Base-by-base conservation (phyloP, 2,797 vertebrate genomes). In the Acanthurus tractus region DNA sequence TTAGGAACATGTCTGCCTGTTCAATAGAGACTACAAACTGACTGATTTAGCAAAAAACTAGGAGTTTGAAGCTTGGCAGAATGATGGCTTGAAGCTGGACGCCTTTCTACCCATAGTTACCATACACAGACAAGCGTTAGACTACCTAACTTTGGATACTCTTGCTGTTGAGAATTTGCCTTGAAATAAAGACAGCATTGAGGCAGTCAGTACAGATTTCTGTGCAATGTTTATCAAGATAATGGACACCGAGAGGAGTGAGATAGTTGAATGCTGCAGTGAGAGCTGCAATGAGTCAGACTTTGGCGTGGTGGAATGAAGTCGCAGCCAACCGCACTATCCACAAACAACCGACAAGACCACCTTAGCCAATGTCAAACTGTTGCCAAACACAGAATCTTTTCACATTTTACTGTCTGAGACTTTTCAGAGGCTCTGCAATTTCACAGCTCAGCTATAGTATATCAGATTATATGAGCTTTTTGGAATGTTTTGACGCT, bases 211-310 rank as follows among this genome's bases (percentile, higher is more conserved):
- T 13, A 8, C 46, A 22, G 18, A 54, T 55, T 66, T 18, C 55
- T 14, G 25, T 2, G 40, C 46, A 2, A 44, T 9, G 14, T 40
- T 84, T 64, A 62, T 59, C 58, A 46, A 72, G 67, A 13, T 76
- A 57, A 83, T 74, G 81, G 76, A 78, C 29, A 4, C 9, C 0
- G 63, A 59, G 64, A 61, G 0, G 15, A 44, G 14, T 18, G 77
- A 53, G 48, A 65, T 0, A 1, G 6, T 40, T 49, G 66, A 77
- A 53, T 29, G 64, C 48, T 40, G 73, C 78, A 42, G 59, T 36
- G 29, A 34, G 40, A 53, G 56, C 61, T 59, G 56, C 1, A 1
- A 29, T 84, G 83, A 87, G 61, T 78, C 75, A 88, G 58, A 46
- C 61, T 29, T 85, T 81, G 79, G 86, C 79, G 15, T 11, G 29